phyloP scores from a whole-genome alignment of 2,888 invertebrate genomes.

The Dioctria rufipes region DNA sequence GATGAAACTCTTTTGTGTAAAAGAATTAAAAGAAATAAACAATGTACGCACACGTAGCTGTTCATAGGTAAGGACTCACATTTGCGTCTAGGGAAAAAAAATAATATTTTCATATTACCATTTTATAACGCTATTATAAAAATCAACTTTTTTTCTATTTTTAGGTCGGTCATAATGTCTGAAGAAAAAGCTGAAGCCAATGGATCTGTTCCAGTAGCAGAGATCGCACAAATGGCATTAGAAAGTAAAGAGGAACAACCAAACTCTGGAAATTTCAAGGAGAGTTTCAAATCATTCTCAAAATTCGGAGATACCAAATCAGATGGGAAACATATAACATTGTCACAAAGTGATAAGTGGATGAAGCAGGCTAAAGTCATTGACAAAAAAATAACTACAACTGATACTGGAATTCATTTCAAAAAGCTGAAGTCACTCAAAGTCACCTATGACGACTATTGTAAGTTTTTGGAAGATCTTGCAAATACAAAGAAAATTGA shows the following conservation, averaged over 20 bases:
- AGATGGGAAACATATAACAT: constrained; percentile 86
- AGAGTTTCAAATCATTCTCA: constrained; percentile 84
- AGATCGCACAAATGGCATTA: constrained; percentile 68
- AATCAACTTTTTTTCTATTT: constrained; percentile 55
- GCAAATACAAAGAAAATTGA: constrained; percentile 89
- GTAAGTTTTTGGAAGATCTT: constrained; percentile 88
- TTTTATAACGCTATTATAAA: not conserved
- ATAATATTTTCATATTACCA: not conserved
- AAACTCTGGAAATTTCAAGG: constrained; percentile 73
- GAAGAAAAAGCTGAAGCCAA: constrained; percentile 55
- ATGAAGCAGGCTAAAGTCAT: constrained; percentile 92
- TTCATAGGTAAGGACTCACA: constrained; percentile 60
- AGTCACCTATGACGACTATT: constrained; percentile 83
- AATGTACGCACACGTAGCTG: constrained; percentile 62
- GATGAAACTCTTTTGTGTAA: too few species aligned
- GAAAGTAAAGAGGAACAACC: constrained; percentile 63
- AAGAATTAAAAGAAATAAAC: not conserved
- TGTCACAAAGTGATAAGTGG: constrained; percentile 95
- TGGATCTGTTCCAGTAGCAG: constrained; percentile 66
- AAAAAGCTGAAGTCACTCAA: constrained; percentile 90
- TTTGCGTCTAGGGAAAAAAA: not conserved
- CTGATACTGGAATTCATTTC: constrained; percentile 91
- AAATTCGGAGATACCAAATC: constrained; percentile 91
- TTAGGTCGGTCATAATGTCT: constrained; percentile 60
- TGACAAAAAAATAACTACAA: constrained; percentile 89